These are phyloP conservation scores for Recurvirostra avosetta DNA, from an alignment of 2,113 vertebrate species.

Conservation along the genomic window DNA sequence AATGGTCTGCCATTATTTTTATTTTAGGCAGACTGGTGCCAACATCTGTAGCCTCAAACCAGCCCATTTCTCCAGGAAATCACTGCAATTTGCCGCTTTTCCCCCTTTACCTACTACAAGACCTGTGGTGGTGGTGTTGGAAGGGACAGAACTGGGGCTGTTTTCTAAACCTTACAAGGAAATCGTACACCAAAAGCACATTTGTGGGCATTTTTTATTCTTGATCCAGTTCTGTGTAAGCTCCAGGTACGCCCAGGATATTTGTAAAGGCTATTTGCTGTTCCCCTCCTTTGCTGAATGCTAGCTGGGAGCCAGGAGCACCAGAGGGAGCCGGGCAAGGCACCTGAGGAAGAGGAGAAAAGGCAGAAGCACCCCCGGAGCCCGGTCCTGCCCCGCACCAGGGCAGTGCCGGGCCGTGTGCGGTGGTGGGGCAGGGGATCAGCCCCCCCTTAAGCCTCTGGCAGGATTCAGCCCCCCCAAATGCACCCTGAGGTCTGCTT, in stretches of 20 bases:
- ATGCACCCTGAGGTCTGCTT: fast-evolving
- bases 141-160: not conserved
- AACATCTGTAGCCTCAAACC: slow-evolving; percentile 1
- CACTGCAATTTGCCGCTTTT: not conserved
- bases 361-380: not conserved
- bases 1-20: slow-evolving; percentile 54
- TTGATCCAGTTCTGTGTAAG: not conserved
- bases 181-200: not conserved
- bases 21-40: not conserved
- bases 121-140: not conserved
- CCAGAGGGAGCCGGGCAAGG: not conserved
- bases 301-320: not conserved
- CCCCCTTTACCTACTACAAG: not conserved
- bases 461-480: not conserved
- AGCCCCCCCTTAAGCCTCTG: not conserved
- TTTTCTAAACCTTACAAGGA: not conserved
- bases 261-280: not conserved
- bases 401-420: not conserved
- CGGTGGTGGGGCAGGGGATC: not conserved
- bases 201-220: not conserved
- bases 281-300: not conserved
- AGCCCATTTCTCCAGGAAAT: not conserved
- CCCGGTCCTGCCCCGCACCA: fast-evolving
- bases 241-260: not conserved
- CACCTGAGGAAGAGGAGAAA: not conserved